Evolutionary conservation across 2,888 invertebrate genomes (phyloP).

Genomic region (Mantis religiosa): DNA sequence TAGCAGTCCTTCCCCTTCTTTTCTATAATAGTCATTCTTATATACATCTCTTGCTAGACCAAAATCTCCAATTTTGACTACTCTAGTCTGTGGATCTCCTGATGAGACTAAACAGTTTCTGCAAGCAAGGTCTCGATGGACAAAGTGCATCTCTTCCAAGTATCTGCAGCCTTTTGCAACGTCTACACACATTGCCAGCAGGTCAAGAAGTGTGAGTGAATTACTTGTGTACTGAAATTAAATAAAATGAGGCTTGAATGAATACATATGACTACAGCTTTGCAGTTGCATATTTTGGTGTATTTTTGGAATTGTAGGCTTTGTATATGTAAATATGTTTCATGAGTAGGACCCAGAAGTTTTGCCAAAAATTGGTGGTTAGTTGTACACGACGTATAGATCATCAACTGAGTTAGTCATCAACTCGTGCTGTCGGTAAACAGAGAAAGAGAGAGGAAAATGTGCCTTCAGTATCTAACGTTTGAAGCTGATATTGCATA

Average conservation of each 20-base stretch:
- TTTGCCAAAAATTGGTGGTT: no score
- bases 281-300: no score
- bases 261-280: no score
- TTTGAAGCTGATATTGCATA: no score
- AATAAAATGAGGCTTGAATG: not conserved
- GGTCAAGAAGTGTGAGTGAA: slow-evolving; percentile 72
- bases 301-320: no score
- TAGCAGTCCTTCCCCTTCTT: slow-evolving; percentile 70
- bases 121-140: slow-evolving; percentile 93
- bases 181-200: slow-evolving; percentile 90
- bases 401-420: no score
- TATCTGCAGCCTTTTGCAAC: slow-evolving; percentile 94
- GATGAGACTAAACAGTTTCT: slow-evolving; percentile 90
- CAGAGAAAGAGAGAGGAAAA: no score
- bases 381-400: no score
- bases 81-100: slow-evolving; percentile 60
- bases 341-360: no score
- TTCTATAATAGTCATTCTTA: slow-evolving; percentile 95
- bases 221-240: slow-evolving; percentile 55
- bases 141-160: slow-evolving; percentile 94
- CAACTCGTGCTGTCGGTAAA: no score
- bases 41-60: slow-evolving; percentile 95
- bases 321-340: no score
- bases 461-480: no score
- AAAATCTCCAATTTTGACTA: slow-evolving; percentile 97